Percentiles rank a stretch among this genome's conserved stretches.
Evolutionary conservation across 2,113 vertebrate genomes (phyloP).

Genomic region (Sisor rabdophorus): DNA sequence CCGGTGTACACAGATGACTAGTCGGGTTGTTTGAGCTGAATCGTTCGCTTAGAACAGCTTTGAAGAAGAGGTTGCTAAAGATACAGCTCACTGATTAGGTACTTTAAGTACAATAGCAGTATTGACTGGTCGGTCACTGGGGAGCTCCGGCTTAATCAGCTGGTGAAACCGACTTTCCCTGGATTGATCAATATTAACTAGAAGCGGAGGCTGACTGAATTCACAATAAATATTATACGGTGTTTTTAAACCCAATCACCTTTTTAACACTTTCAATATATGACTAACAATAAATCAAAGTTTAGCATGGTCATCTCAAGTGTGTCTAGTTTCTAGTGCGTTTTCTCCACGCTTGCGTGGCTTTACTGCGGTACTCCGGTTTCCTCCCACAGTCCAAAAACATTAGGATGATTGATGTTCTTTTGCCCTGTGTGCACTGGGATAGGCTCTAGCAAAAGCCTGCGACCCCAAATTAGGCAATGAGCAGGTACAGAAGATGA

Average conservation of each 20-base stretch:
- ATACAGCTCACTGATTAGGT: constrained; percentile 30
- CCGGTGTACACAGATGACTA: constrained; percentile 8
- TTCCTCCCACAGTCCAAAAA: too few species aligned
- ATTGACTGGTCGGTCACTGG: constrained; percentile 21
- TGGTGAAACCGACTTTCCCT: constrained; percentile 35
- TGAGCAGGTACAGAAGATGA: too few species aligned
- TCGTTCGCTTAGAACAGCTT: constrained; percentile 11
- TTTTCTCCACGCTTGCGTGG: too few species aligned
- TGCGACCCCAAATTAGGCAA: too few species aligned
- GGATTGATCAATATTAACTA: constrained; percentile 34
- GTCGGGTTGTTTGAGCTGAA: constrained; percentile 21
- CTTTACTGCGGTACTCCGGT: too few species aligned
- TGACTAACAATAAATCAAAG: background rate
- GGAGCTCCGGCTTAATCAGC: constrained; percentile 23
- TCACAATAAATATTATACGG: constrained; percentile 41
- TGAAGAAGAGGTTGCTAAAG: constrained; percentile 18
- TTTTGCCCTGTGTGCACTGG: too few species aligned
- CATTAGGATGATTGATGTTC: too few species aligned
- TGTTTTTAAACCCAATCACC: background rate
- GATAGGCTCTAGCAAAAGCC: too few species aligned
- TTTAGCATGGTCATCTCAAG: too few species aligned
- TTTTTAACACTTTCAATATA: too few species aligned
- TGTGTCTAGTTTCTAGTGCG: too few species aligned
- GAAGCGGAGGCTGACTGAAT: constrained; percentile 18
- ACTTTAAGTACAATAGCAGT: constrained; percentile 28